A percentile compares a stretch with the other conserved stretches of the same genome.
phyloP scores from a whole-genome alignment of 2,888 invertebrate genomes.

The Endomychus coccineus region DNA sequence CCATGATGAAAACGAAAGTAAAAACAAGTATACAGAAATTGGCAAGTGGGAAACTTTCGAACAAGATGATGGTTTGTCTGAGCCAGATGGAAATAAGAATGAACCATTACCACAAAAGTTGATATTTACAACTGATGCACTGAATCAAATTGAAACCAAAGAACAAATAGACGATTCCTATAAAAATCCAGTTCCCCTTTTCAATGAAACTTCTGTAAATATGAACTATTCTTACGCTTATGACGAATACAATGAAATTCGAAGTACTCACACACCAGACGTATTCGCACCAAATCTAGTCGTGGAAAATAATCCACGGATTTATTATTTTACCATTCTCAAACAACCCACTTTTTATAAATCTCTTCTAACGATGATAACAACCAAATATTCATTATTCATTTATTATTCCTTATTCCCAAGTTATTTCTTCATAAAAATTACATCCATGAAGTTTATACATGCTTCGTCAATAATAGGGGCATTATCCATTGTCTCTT shows the following conservation, averaged over 20 bases:
- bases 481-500: conserved; percentile 27
- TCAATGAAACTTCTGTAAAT: conserved; percentile 49
- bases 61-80: no score
- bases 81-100: no score
- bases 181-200: conserved; percentile 51
- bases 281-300: conserved; percentile 32
- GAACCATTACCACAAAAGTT: no score
- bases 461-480: conserved; percentile 33
- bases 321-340: conserved; percentile 25
- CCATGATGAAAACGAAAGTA: conserved; percentile 28
- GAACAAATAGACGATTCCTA: background rate
- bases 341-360: conserved; percentile 47
- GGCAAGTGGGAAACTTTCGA: conserved; percentile 27
- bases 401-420: conserved; percentile 50
- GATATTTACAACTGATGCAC: conserved; percentile 1
- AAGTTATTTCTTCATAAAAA: conserved; percentile 42
- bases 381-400: conserved; percentile 49
- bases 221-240: conserved; percentile 41
- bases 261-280: conserved; percentile 20
- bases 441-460: conserved; percentile 28
- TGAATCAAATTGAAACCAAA: background rate
- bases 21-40: no score
- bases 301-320: background rate
- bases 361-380: conserved; percentile 48
- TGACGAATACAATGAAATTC: conserved; percentile 27